Base-by-base conservation (phyloP, 2,797 vertebrate species). In the Moxostoma hubbsi region DNA sequence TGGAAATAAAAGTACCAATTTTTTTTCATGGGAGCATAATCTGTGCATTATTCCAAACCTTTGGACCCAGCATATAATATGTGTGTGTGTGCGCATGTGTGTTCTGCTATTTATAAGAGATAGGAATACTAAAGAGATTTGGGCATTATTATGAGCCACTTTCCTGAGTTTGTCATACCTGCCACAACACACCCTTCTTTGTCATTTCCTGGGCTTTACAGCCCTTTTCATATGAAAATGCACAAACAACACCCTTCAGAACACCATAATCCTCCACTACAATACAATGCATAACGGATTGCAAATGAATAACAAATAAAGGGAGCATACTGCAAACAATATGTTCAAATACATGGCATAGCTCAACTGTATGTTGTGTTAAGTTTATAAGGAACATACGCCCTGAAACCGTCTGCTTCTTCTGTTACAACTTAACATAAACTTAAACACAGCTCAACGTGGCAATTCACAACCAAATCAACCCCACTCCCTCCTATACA, bases 91-190 rank as follows among this genome's bases (percentile, higher is more conserved):
- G n/a, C n/a, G n/a, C n/a, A n/a, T n/a, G 24, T 24, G 24, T 24
- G 24, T 24, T 24, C 24, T 24, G 1, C 24, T 24, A 24, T 24
- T 24, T 24, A 24, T 24, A 24, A 24, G 24, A 24, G 24, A 24
- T 24, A 24, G 24, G 24, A 24, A 24, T 24, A 24, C 24, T 24
- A 24, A 24, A 24, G 24, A 24, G 24, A 2, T 24, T 1, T 24
- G 24, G 24, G 24, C 24, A 24, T 24, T 24, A 59, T 49, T 75
- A 62, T 10, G 49, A n/a, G 71, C 45, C 69, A 54, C 77, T 85
- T 87, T 83, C 82, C 86, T 80, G 74, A 62, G 66, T 93, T 90
- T 93, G 85, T 92, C 90, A 93, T 74, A 86, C 81, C 64, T 87
- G 81, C 89, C 88, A 85, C 88, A 87, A 82, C 87, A 87, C 66